Evolutionary conservation across 2,113 vertebrate genomes (phyloP).

Genomic region (Polypterus bichir): DNA sequence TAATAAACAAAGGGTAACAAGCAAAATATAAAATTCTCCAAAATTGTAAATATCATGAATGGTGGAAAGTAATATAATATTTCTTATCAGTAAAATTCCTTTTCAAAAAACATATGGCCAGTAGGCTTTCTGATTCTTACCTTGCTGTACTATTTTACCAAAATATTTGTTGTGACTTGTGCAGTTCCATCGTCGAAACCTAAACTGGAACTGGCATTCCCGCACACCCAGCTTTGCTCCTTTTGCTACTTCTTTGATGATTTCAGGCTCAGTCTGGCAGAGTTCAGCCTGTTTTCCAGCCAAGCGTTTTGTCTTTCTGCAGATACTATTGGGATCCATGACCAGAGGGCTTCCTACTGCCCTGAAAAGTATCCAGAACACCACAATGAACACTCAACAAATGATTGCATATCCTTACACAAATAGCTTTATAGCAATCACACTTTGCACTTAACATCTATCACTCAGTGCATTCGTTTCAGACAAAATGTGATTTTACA

Average conservation of each 20-base stretch:
- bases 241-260: slow-evolving; percentile 82
- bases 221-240: slow-evolving; percentile 81
- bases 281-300: slow-evolving; percentile 83
- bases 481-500: not conserved
- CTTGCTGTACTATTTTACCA: slow-evolving; percentile 90
- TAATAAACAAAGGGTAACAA: too few relatives aligned
- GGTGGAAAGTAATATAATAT: too few relatives aligned
- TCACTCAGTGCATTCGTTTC: slow-evolving; percentile 21
- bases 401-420: too few relatives aligned
- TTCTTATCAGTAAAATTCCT: too few relatives aligned
- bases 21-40: too few relatives aligned
- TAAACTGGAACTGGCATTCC: slow-evolving; percentile 92
- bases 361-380: slow-evolving; percentile 51
- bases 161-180: slow-evolving; percentile 96
- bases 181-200: slow-evolving; percentile 92
- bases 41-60: too few relatives aligned
- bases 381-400: slow-evolving; percentile 25
- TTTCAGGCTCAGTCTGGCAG: slow-evolving; percentile 90
- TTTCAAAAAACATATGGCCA: too few relatives aligned
- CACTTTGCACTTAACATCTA: slow-evolving; percentile 21
- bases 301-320: slow-evolving; percentile 84
- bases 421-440: slow-evolving; percentile 17
- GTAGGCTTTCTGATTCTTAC: slow-evolving; percentile 46
- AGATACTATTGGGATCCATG: slow-evolving; percentile 96
- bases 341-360: slow-evolving; percentile 92